Conservation (phyloP, 2,888 invertebrate genomes). For the Trichopoda pennipes region DNA sequence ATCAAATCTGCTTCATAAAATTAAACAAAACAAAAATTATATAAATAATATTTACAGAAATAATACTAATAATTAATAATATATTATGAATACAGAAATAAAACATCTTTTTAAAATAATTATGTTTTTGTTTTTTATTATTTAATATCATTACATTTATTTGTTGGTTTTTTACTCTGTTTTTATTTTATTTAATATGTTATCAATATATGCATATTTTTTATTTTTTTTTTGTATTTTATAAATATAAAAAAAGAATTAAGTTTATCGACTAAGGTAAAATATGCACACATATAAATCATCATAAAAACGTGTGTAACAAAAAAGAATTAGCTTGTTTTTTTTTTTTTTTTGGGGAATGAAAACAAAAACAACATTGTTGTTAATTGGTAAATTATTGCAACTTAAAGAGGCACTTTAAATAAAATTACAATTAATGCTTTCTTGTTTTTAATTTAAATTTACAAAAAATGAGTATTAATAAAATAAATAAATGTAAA, state of each 20-base stretch:
- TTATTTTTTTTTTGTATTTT: no score
- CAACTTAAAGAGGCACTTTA: slow-evolving; percentile 63
- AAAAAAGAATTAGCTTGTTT: background rate
- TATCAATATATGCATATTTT: slow-evolving; percentile 20
- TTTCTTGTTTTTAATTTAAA: slow-evolving; percentile 4
- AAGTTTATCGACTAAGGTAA: slow-evolving; percentile 26
- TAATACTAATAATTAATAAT: no score
- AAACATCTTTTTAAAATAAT: slow-evolving; percentile 28
- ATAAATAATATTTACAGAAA: no score
- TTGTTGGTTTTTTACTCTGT: slow-evolving; percentile 8
- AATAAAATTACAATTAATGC: slow-evolving; percentile 32
- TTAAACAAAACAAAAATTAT: no score
- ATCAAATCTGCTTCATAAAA: no score
- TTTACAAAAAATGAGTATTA: slow-evolving; percentile 48
- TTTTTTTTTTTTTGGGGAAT: background rate
- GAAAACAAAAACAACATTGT: background rate
- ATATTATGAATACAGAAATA: no score
- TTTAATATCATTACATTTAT: slow-evolving; percentile 9
- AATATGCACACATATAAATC: slow-evolving; percentile 27
- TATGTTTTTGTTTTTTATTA: slow-evolving; percentile 39
- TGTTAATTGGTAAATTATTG: slow-evolving; percentile 33
- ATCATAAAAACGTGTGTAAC: slow-evolving; percentile 23
- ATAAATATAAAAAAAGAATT: slow-evolving; percentile 28
- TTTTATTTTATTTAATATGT: slow-evolving; percentile 39
- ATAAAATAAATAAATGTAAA: slow-evolving; percentile 31